Percentiles rank a stretch among this genome's conserved stretches.
Conservation (phyloP, 2,888 invertebrate genomes). For the Meghimatium bilineatum region DNA sequence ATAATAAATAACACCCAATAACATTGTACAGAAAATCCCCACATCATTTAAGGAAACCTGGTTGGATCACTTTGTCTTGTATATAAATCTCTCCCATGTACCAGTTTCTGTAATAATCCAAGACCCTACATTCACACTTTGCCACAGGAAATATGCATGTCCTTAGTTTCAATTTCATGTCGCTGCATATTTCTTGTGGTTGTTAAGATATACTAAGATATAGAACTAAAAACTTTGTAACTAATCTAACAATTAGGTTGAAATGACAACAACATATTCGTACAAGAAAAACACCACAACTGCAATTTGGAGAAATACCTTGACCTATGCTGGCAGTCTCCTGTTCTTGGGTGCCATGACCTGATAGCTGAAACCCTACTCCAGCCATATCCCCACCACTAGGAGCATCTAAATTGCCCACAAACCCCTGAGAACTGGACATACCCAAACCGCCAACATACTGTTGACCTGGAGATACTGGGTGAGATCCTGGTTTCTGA, state of each 20-base stretch:
- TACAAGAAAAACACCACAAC: background rate
- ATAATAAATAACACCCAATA: no score
- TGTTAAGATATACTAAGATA: no score
- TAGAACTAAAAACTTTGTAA: background rate
- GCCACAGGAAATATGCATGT: no score
- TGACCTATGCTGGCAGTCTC: slow-evolving; percentile 17
- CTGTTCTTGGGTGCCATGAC: slow-evolving; percentile 12
- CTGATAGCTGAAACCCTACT: background rate
- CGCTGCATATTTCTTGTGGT: no score
- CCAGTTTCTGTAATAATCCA: no score
- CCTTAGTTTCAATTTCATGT: no score
- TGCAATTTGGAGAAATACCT: slow-evolving; percentile 25
- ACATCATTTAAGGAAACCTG: no score
- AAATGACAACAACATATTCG: background rate
- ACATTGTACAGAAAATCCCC: no score
- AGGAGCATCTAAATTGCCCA: background rate
- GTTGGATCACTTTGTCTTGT: no score
- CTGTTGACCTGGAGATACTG: slow-evolving; percentile 42
- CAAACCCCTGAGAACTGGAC: background rate
- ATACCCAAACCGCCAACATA: slow-evolving; percentile 21
- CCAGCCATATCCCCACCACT: background rate
- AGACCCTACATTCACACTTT: no score
- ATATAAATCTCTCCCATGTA: no score
- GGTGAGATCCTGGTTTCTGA: slow-evolving; percentile 30
- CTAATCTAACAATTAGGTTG: background rate